phyloP scores from a whole-genome alignment of 2,113 vertebrate species.

The Malurus elegans region DNA sequence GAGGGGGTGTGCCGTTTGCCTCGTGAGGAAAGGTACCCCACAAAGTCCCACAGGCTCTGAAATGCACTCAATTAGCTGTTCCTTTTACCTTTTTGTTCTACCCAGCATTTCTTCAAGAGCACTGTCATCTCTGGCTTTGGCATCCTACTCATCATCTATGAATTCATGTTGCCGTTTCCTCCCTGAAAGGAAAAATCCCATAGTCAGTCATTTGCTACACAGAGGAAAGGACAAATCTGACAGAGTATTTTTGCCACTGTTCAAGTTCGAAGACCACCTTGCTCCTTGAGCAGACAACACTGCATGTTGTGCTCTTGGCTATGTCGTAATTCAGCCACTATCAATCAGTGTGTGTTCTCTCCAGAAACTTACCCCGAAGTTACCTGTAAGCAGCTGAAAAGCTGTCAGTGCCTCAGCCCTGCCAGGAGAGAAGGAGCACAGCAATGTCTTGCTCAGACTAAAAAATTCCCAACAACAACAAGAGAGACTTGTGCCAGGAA shows the following conservation, averaged over 20 bases:
- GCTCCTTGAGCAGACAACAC: neutral
- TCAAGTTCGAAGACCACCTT: neutral
- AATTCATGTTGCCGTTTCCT: slow-evolving; percentile 56
- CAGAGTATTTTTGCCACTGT: neutral
- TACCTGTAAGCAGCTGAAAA: slow-evolving; percentile 13
- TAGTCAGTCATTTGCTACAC: slow-evolving; percentile 22
- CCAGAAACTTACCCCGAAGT: neutral
- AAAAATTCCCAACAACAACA: neutral
- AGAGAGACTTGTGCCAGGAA: neutral
- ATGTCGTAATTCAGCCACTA: neutral
- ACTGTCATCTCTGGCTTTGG: slow-evolving; percentile 69
- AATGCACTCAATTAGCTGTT: slow-evolving; percentile 41
- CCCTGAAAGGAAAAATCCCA: slow-evolving; percentile 58
- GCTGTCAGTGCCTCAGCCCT: neutral
- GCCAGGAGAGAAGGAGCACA: neutral
- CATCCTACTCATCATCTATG: slow-evolving; percentile 64
- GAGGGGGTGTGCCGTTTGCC: neutral
- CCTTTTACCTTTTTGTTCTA: slow-evolving; percentile 67
- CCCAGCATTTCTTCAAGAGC: slow-evolving; percentile 67
- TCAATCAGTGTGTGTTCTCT: neutral
- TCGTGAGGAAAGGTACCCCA: neutral
- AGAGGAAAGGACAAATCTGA: neutral
- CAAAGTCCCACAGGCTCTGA: neutral
- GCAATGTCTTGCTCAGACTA: neutral
- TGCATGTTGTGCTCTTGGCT: neutral